Evolutionary conservation across 2,888 invertebrate genomes (phyloP).

Genomic region (Schizaphis graminum): DNA sequence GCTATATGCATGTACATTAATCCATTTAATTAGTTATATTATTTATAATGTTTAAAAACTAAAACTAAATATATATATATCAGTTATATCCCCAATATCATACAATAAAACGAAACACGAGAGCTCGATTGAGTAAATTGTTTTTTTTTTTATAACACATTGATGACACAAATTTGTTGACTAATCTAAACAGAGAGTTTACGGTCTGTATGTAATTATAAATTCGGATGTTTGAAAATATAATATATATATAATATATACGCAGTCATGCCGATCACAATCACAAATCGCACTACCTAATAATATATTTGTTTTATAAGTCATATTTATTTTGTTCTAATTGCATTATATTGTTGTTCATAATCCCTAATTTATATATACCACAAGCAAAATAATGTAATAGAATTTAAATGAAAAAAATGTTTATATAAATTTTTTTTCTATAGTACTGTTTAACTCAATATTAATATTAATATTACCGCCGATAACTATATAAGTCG

Average conservation of each 20-base stretch:
- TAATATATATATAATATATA: too few relatives aligned
- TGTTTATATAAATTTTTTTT: too few relatives aligned
- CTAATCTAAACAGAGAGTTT: neutral
- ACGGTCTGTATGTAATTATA: neutral
- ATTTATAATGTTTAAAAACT: neutral
- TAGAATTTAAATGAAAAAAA: too few relatives aligned
- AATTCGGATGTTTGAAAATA: neutral
- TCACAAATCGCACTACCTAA: neutral
- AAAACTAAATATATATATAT: neutral
- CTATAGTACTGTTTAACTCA: too few relatives aligned
- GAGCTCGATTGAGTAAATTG: neutral
- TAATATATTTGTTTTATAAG: neutral
- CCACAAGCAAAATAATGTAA: too few relatives aligned
- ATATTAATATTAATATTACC: neutral
- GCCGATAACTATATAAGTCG: neutral
- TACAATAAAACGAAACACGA: neutral
- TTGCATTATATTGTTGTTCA: neutral
- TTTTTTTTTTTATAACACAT: neutral
- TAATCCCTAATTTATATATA: neutral
- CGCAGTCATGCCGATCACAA: neutral
- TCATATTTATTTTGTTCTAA: neutral
- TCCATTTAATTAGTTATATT: neutral
- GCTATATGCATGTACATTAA: neutral
- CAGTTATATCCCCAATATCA: neutral
- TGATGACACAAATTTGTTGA: neutral